Evolutionary conservation across 2,888 invertebrate genomes (phyloP).

Genomic region (Trichacis sp.): DNA sequence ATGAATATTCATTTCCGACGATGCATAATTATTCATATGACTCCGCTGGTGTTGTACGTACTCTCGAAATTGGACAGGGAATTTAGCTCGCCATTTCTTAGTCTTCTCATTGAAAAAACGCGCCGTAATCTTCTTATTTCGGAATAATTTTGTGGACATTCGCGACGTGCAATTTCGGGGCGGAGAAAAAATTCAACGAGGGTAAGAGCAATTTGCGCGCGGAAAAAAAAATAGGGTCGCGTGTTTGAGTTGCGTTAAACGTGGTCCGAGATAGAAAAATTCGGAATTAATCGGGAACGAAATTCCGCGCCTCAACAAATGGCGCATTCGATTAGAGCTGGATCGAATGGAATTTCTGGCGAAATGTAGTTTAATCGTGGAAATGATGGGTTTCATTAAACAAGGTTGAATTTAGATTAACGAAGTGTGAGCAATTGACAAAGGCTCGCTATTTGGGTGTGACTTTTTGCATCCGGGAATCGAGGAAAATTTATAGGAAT

Average conservation of each 20-base stretch:
- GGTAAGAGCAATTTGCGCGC: background rate
- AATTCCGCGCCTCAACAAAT: background rate
- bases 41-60: background rate
- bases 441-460: no score
- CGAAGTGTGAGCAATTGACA: no score
- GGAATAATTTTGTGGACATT: background rate
- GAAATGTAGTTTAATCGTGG: no score
- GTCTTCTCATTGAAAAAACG: background rate
- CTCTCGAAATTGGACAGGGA: background rate
- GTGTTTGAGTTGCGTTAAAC: background rate
- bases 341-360: no score
- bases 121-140: conserved; percentile 1
- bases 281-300: background rate
- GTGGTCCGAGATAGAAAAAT: background rate
- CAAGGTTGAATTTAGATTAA: no score
- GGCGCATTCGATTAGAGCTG: background rate
- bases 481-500: no score
- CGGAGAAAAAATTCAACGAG: background rate
- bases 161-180: background rate
- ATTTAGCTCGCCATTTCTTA: background rate
- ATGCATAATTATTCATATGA: background rate
- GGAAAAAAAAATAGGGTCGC: background rate
- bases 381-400: no score
- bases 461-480: no score
- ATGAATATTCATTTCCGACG: background rate